Evolutionary conservation across 2,797 vertebrate genomes (phyloP), one percentile per base, ranked within the genome.

Genomic region (Fundulus diaphanus): DNA sequence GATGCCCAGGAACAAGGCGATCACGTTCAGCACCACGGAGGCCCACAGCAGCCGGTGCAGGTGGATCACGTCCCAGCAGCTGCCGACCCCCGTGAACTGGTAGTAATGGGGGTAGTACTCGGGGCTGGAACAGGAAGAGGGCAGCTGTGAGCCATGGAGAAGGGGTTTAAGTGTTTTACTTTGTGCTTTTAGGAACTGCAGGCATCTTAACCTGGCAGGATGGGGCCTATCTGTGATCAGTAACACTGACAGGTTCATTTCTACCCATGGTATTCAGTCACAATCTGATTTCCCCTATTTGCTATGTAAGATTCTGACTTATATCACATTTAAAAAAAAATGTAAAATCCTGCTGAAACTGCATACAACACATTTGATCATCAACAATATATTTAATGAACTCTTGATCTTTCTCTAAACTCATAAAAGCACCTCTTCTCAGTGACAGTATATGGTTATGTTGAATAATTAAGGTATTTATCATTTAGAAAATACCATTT

Each of bases 11-110:
- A 98, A 96, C 87, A 98, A 73, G 1, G 95, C 93, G 0, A 97
- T 63, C 51, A 97, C 92, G 2, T 99, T 99, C 70, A 99, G 94
- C 54, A 95, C 93, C 3, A 97, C 96, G 0, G 96, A 96, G 72
- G 95, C 91, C 98, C 98, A 99, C 74, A 99, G 93, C 87, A 99
- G 93, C 31, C 96, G 95, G 59, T 98, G 93, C 63, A 99, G 94
- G 83, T 97, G 96, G 74, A 98, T 79, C 83, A 94, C 98, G 0
- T 99, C 98, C 93, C 94, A 96, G 78, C 98, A 99, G 92, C 96
- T 83, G 44, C 72, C 93, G 81, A 99, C 98, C 0, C 97, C 97
- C 0, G 94, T 95, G 78, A 97, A 99, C 91, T 95, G 92, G 0
- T 95, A 97, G 93, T 97, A 99, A 70, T 93, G 88, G 2, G 87